phyloP scores from a whole-genome alignment of 2,888 invertebrate genomes.

The Polyommatus iphigenia region DNA sequence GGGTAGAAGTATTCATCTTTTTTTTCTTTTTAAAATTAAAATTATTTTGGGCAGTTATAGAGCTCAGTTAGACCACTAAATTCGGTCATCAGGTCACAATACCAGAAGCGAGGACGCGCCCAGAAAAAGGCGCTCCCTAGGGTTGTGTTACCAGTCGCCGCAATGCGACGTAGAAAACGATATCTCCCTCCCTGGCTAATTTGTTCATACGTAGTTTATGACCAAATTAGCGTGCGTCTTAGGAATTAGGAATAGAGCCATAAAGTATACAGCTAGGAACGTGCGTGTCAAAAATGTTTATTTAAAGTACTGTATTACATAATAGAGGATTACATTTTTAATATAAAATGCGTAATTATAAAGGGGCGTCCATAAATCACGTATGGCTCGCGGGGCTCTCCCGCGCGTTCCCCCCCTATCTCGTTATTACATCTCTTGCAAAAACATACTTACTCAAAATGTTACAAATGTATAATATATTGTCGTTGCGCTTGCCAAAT shows the following conservation, averaged over 20 bases:
- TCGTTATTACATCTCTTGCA: too few species aligned
- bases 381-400: too few species aligned
- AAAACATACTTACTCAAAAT: too few species aligned
- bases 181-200: conserved; percentile 7
- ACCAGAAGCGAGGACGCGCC: conserved; percentile 71
- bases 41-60: not conserved
- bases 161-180: conserved; percentile 62
- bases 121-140: conserved; percentile 67
- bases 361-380: too few species aligned
- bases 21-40: not conserved
- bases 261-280: not conserved
- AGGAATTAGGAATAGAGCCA: not conserved
- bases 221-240: not conserved
- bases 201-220: not conserved
- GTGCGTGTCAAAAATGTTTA: not conserved
- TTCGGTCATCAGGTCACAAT: conserved; percentile 70
- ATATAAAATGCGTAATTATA: too few species aligned
- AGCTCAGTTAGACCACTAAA: conserved; percentile 40
- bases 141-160: conserved; percentile 67
- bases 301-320: not conserved
- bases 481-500: too few species aligned
- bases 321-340: too few species aligned
- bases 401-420: too few species aligned
- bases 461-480: too few species aligned
- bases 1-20: too few species aligned